Evolutionary conservation across 2,797 vertebrate genomes (phyloP).

Genomic region (Psittacula echo): DNA sequence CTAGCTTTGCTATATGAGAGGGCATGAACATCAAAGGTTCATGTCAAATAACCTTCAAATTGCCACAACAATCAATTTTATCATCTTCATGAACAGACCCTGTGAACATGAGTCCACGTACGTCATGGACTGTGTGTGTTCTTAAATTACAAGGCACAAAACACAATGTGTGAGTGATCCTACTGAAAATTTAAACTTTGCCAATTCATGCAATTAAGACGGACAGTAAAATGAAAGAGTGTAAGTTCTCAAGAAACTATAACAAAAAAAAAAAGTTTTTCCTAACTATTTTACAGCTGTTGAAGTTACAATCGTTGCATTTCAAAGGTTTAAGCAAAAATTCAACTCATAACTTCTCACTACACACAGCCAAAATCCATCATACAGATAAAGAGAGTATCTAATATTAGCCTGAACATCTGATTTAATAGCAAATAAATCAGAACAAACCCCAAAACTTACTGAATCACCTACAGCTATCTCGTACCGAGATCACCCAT

Average conservation of each 20-base stretch:
- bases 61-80: not conserved
- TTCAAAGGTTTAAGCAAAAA: not conserved
- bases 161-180: not conserved
- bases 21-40: not conserved
- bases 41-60: not conserved
- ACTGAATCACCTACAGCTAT: not conserved
- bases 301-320: not conserved
- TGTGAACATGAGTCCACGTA: not conserved
- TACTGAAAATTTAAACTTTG: not conserved
- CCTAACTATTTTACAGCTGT: not conserved
- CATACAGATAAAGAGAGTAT: not conserved
- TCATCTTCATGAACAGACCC: not conserved
- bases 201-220: not conserved
- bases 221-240: not conserved
- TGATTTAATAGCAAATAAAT: not conserved
- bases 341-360: not conserved
- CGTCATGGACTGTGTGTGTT: accelerated
- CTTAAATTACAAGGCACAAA: not conserved
- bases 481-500: accelerated
- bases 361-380: not conserved
- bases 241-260: accelerated
- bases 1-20: not conserved
- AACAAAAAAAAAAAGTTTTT: not conserved
- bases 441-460: not conserved
- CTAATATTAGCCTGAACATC: not conserved